Base-by-base conservation (phyloP, 2,113 vertebrate genomes). In the Thamnophis sirtalis region DNA sequence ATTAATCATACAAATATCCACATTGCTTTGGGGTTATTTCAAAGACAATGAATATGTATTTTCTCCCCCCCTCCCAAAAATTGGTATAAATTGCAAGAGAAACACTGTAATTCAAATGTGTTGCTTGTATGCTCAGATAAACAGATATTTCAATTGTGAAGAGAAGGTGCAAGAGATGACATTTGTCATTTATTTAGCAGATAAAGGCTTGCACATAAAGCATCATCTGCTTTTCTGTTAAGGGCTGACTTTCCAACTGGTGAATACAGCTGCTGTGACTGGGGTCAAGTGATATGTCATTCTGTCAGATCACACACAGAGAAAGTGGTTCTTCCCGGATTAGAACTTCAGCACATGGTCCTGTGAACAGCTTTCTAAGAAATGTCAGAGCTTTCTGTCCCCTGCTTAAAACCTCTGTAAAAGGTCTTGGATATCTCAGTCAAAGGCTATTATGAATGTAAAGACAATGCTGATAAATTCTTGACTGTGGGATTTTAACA, bases 211-310 rank as follows among this genome's bases (percentile, higher is more conserved):
- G 88, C n/a, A 0, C 0, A 93, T 60, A 93, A 84, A 87, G 88
- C 87, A 68, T 38, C 85, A 54, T 89, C 53, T 0, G 0, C 26
- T 92, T 92, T 89, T 90, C 87, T 8, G 87, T 13, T 84, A 4
- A 51, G 49, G 73, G 58, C 89, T 90, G 21, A 86, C 9, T 50
- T 93, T 93, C 90, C 91, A 95, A 95, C 93, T 91, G 60, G 60
- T 24, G 68, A 89, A 91, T 95, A 93, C 96, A 95, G 95, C 96
- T 95, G 96, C 95, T 13, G 90, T 63, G 91, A 11, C 93, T 85
- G 95, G 91, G 96, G 96, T 96, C 96, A 96, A 96, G 96, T 96
- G 96, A 96, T 96, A 95, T 97, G 96, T 96, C 96, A 96, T 91
- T 95, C 93, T 96, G 96, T 96, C 96, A 95, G 96, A 95, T 96